phyloP scores from a whole-genome alignment of 37 sponge, comb jelly and placozoan genomes.

The Mnemiopsis leidyi region DNA sequence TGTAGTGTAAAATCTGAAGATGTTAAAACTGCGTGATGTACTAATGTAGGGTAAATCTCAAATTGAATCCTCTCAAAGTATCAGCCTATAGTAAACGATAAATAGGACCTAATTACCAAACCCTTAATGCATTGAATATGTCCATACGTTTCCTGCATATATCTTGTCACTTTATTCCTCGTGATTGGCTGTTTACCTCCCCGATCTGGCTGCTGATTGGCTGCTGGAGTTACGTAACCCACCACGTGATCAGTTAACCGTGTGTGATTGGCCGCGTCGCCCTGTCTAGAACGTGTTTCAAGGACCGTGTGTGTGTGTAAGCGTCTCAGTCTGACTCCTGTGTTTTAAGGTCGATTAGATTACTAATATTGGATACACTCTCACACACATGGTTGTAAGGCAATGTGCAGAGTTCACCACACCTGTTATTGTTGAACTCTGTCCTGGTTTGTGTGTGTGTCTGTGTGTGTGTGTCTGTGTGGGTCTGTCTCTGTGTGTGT shows the following conservation, averaged over 20 bases:
- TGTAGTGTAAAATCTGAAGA: no score
- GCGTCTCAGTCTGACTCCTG: background rate
- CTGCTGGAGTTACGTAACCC: background rate
- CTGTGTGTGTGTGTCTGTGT: no score
- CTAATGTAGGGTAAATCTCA: no score
- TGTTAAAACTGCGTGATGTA: no score
- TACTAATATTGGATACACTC: background rate
- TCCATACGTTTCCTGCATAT: background rate
- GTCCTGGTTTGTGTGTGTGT: no score
- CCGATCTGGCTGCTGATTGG: no score
- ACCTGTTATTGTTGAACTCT: background rate
- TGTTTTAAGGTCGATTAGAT: background rate
- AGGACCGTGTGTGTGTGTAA: background rate
- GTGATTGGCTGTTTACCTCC: background rate
- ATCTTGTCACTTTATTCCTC: background rate
- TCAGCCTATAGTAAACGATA: no score
- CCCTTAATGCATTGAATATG: background rate
- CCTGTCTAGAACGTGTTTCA: background rate
- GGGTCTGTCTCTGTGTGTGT: no score
- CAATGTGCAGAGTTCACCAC: background rate
- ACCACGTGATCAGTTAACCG: background rate
- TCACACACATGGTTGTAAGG: no score
- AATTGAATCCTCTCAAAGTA: no score
- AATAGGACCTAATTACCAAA: no score
- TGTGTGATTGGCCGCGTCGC: no score